phyloP scores from a whole-genome alignment of 2,113 vertebrate genomes.

The Syrmaticus mikado region DNA sequence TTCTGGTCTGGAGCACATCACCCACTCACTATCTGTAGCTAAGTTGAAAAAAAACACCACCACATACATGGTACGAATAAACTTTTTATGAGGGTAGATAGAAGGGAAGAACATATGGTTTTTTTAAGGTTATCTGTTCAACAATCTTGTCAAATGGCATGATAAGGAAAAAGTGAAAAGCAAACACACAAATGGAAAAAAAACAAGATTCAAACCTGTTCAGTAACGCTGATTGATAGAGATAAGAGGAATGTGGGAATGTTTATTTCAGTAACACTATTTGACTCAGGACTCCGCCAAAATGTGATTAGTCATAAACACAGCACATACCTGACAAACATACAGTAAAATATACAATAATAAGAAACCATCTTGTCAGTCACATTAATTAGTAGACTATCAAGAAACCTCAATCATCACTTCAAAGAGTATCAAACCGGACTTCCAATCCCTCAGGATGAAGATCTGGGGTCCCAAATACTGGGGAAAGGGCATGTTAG shows the following conservation, averaged over 20 bases:
- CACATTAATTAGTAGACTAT: not conserved
- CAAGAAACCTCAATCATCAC: not conserved
- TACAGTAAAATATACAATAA: not conserved
- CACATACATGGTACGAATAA: not conserved
- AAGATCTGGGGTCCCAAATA: not conserved
- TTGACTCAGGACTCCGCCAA: not conserved
- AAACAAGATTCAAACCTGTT: not conserved
- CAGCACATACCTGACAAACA: not conserved
- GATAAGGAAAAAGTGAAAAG: not conserved
- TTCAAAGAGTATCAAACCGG: not conserved
- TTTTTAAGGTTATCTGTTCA: not conserved
- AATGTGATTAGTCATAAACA: not conserved
- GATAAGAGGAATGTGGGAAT: not conserved
- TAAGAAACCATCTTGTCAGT: not conserved
- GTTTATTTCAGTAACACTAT: not conserved
- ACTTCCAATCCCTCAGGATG: not conserved
- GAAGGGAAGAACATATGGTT: not conserved
- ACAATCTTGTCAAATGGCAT: not conserved
- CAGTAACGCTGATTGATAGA: too few species aligned
- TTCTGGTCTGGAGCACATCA: not conserved
- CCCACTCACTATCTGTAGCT: not conserved
- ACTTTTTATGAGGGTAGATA: not conserved
- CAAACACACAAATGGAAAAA: not conserved
- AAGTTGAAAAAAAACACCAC: not conserved
- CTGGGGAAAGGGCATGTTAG: not conserved